A percentile compares a stretch with the other conserved stretches of the same genome.
Evolutionary conservation across 1,140 invertebrate species (phyloP).

Genomic region (Copidosoma floridanum): DNA sequence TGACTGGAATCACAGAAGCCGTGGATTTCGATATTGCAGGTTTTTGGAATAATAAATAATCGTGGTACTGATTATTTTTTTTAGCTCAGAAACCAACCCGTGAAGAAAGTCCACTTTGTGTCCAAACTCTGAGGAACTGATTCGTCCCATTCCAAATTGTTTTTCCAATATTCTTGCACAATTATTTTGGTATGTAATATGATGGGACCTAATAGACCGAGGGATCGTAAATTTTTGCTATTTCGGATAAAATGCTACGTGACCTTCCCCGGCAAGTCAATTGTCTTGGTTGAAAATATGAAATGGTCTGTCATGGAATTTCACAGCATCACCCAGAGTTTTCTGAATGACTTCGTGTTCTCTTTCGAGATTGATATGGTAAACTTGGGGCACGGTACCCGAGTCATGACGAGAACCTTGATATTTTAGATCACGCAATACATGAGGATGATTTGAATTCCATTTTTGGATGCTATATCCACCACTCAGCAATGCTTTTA

Average conservation of each 20-base stretch:
- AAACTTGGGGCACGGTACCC: too few species aligned
- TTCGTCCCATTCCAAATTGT: slow-evolving; percentile 12
- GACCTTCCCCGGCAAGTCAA: background rate
- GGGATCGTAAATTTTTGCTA: slow-evolving; percentile 41
- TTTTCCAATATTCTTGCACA: slow-evolving; percentile 13
- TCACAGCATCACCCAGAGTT: background rate
- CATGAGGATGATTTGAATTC: background rate
- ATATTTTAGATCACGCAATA: background rate
- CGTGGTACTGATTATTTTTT: too few species aligned
- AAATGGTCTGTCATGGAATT: background rate
- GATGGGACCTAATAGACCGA: slow-evolving; percentile 40
- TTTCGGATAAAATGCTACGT: slow-evolving; percentile 10
- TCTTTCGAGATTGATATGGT: background rate
- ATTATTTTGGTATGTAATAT: slow-evolving; percentile 43
- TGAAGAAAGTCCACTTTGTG: background rate
- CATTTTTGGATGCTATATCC: slow-evolving; percentile 1
- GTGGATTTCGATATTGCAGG: background rate
- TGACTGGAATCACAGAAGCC: slow-evolving; percentile 14
- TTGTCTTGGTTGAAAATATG: background rate
- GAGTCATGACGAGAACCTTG: background rate
- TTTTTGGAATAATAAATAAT: background rate
- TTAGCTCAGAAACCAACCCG: background rate
- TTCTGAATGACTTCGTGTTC: background rate
- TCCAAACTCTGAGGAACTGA: background rate
- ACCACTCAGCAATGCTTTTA: background rate